Evolutionary conservation across 2,797 vertebrate species (phyloP).

Genomic region (Choloepus didactylus): DNA sequence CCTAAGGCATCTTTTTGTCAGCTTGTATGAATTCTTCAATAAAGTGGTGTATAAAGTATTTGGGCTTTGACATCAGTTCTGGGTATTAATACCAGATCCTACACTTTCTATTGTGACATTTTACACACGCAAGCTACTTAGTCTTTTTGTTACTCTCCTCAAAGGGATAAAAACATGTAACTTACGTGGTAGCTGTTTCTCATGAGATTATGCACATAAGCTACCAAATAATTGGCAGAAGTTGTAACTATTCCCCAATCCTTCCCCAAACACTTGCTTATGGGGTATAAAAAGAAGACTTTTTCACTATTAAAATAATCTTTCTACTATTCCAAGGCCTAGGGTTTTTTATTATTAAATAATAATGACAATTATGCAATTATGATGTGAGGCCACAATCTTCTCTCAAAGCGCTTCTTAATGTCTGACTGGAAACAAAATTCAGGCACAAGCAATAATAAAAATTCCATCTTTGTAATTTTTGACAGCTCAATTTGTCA

Average conservation of each 20-base stretch:
- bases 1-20: background rate
- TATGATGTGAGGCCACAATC: background rate
- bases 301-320: slow-evolving; percentile 25
- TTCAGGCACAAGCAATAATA: slow-evolving; percentile 40
- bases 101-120: slow-evolving; percentile 12
- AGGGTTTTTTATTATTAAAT: slow-evolving; percentile 44
- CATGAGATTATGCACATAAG: slow-evolving; percentile 52
- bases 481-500: slow-evolving; percentile 40
- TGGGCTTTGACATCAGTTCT: slow-evolving; percentile 9
- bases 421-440: slow-evolving; percentile 21
- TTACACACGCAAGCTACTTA: slow-evolving; percentile 8
- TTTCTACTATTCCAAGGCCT: background rate
- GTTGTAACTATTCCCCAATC: background rate
- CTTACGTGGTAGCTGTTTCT: background rate
- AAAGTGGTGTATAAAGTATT: background rate
- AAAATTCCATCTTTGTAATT: slow-evolving; percentile 15
- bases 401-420: slow-evolving; percentile 33
- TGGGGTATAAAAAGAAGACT: background rate
- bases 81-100: slow-evolving; percentile 11
- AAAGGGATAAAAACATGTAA: slow-evolving; percentile 18
- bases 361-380: slow-evolving; percentile 56
- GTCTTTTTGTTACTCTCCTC: slow-evolving; percentile 26
- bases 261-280: background rate
- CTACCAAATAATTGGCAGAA: slow-evolving; percentile 57
- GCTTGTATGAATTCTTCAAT: background rate